Evolutionary conservation across 2,888 invertebrate species (phyloP), one percentile per base, ranked within the genome.

Genomic region (Drosophila birchii): DNA sequence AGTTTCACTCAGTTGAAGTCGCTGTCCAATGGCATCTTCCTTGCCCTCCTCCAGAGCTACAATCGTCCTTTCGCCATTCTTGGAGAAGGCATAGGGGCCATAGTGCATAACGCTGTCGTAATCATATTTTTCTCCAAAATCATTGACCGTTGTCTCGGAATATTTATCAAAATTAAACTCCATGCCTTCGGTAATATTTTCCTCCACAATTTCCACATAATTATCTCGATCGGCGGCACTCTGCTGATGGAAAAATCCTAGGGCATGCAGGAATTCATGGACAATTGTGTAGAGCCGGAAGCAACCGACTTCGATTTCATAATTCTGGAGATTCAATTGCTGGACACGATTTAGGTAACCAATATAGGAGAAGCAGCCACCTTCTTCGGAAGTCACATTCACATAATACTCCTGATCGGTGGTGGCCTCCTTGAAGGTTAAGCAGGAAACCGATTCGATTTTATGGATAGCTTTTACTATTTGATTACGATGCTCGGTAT

Each of bases 91-190:
- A 38, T 93, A 94, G 26, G 94, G 93, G 0, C 95, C 95, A 90
- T 96, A 97, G 86, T 97, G 96, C 96, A 97, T 95, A 1, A 97
- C 95, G 78, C 96, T 96, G 78, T 94, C 94, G 90, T 95, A 96
- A 90, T 97, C 96, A 84, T 96, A 97, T 0, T 93, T 92, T 57
- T 96, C 94, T 1, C 95, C 95, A 86, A 94, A 96, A 44, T 94
- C 94, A 56, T 94, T 93, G 0, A 95, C 94, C 18, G 91, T 92
- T 4, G 92, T 91, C 6, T 92, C 89, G 29, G 94, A 93, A 0
- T 95, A 94, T 90, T 96, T 96, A 64, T 94, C 94, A 90, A 96
- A 97, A 92, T 96, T 96, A 57, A 92, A 92, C 80, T 94, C 93
- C 9, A 94, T 93, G 1, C 95, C 96, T 93, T 90, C 63, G 88